Evolutionary conservation across 2,888 invertebrate genomes (phyloP).

Genomic region (Agriopis marginaria): DNA sequence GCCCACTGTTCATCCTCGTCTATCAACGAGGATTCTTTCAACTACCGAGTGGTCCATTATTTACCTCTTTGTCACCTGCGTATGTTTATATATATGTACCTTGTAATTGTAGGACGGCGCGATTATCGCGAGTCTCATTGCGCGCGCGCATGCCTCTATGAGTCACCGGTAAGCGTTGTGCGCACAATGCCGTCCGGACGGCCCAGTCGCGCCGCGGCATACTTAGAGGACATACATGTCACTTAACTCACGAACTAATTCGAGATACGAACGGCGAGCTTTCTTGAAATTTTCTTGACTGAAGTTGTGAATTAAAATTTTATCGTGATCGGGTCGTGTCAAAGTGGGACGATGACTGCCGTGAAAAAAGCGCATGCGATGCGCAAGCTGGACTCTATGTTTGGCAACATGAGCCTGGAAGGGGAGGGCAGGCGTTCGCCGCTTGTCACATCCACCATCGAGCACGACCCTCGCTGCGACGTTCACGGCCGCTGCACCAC

Average conservation of each 20-base stretch:
- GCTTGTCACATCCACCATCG: slow-evolving; percentile 83
- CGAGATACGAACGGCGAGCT: slow-evolving; percentile 59
- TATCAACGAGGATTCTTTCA: slow-evolving; percentile 68
- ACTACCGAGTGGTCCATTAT: slow-evolving; percentile 67
- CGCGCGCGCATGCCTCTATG: slow-evolving; percentile 80
- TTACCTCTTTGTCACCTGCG: slow-evolving; percentile 77
- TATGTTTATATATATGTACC: slow-evolving; percentile 59
- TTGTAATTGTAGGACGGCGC: slow-evolving; percentile 76
- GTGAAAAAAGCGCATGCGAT: slow-evolving; percentile 89
- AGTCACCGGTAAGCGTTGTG: slow-evolving; percentile 80
- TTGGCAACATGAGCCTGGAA: slow-evolving; percentile 88
- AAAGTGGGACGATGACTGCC: slow-evolving; percentile 72
- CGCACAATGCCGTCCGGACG: slow-evolving; percentile 80
- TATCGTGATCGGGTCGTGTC: slow-evolving; percentile 51
- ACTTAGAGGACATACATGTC: slow-evolving; percentile 83
- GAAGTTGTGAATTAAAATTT: slow-evolving; percentile 63
- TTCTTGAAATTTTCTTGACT: slow-evolving; percentile 48
- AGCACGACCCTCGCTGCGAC: slow-evolving; percentile 88
- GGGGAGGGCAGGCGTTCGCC: slow-evolving; percentile 77
- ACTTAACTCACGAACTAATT: slow-evolving; percentile 65
- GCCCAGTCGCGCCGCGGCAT: slow-evolving; percentile 83
- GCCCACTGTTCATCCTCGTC: slow-evolving; percentile 74
- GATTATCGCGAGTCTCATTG: slow-evolving; percentile 75
- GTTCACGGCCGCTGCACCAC: slow-evolving; percentile 88
- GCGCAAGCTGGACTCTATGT: slow-evolving; percentile 90